Base-by-base conservation (phyloP, 2,797 vertebrate species). In the Pipistrellus pipistrellus region DNA sequence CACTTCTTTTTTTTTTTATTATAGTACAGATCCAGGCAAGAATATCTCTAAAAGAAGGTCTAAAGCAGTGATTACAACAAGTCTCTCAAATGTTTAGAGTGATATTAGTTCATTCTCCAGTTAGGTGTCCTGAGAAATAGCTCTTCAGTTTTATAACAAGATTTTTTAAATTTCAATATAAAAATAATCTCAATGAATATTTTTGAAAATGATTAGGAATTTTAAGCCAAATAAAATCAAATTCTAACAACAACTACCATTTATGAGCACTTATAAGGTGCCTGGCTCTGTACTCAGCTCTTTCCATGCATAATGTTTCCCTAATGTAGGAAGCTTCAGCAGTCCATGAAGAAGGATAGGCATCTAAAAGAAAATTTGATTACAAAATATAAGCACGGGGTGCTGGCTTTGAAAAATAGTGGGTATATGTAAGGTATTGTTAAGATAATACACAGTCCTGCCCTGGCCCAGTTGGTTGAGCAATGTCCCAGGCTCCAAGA, bases 161-260 rank as follows among this genome's bases (percentile, higher is more conserved):
- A 80, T 38, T 62, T 59, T 92, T 57, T 85, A n/a, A 92, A 71
- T 85, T 72, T 81, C 32, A 77, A 32, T 44, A 21, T 75, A 83
- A 86, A 94, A 87, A 71, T 73, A 68, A 20, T 66, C 23, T 55
- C 53, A 85, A 78, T 44, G 4, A 90, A 91, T 84, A 76, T 89
- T 41, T 90, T 8, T 96, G 48, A 92, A 94, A 96, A 66, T 75
- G 4, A 17, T 32, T 1, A 44, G 21, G 30, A 5, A 85, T 81
- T 93, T 80, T 68, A 92, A 90, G 51, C 32, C 76, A 95, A 95
- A 62, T 69, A 90, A 83, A 86, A 72, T 35, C 41, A 78, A 93
- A 53, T 73, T 21, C 51, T 71, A 44, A 69, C 27, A 94, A 83
- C 32, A 69, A 27, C 18, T 83, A 53, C 48, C 71, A 77, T 57